Evolutionary conservation across 30 jellyfish, hydroid and myxozoan genomes (phyloP), one percentile per base, ranked within the genome.

Genomic region (Hydractinia symbiolongicarpus): DNA sequence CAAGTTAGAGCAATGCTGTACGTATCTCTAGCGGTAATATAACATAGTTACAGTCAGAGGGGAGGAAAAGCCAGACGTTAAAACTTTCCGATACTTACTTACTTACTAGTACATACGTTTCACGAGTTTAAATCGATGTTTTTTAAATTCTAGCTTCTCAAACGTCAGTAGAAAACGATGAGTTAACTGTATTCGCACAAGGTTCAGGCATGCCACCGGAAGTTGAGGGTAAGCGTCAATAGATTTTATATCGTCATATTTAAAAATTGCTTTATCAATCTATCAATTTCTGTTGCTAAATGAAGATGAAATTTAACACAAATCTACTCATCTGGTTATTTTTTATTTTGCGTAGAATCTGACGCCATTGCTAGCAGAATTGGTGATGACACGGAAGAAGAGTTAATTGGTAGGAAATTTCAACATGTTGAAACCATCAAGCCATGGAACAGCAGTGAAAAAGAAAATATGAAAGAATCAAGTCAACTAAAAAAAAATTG

Each of bases 301-400:
- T 19, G 49, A 13, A 66, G 49, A 8, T 66, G 10, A 60, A 16
- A 66, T 66, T 8, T 1, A 66, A 8, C 70, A 13, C 19, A 60
- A 60, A 13, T 60, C 70, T 60, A 60, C 17, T 14, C 70, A 60
- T 9, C 74, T 7, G 17, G 19, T 64, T 64, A n/a, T 64, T 13
- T n/a, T 64, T 64, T 64, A 7, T 51, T 6, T 51, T 6, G 9
- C 4, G 57, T 77, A 77, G 85, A 77, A 62, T 77, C 73, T 15
- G 85, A 77, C 21, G 40, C 85, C 21, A 69, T 86, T 88, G 98
- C 86, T 53, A 86, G 83, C 82, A 62, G 98, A 50, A 89, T 91
- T 44, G 98, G 98, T 19, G 98, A 91, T 56, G 98, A 91, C 78
- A 91, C 98, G 9, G 98, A 91, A 73, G 98, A 91, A 82, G 98